phyloP scores from a whole-genome alignment of 2,888 invertebrate genomes.

The Diarsia dahlii region DNA sequence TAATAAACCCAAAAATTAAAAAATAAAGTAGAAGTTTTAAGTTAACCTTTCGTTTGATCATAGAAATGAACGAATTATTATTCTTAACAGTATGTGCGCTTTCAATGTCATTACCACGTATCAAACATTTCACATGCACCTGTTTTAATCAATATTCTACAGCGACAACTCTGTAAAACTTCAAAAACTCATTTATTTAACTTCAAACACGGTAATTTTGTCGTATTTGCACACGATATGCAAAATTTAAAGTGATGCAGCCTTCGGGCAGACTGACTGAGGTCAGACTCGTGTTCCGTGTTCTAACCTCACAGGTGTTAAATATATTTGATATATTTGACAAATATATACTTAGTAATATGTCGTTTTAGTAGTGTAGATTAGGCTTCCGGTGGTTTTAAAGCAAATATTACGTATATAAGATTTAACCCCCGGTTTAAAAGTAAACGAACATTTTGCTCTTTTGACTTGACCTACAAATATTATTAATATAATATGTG shows the following conservation, averaged over 20 bases:
- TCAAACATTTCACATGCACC: not conserved
- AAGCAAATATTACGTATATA: constrained; percentile 25
- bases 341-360: constrained; percentile 29
- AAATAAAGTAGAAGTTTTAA: too few relatives aligned
- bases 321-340: constrained; percentile 49
- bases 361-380: constrained; percentile 2
- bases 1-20: not conserved
- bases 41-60: too few relatives aligned
- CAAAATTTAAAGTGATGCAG: constrained; percentile 57
- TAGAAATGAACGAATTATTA: not conserved
- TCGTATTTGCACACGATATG: constrained; percentile 59
- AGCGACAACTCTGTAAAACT: not conserved
- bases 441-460: not conserved
- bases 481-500: too few relatives aligned
- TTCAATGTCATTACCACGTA: not conserved
- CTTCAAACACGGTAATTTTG: constrained; percentile 35
- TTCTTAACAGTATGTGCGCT: not conserved
- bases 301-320: constrained; percentile 58
- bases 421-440: not conserved
- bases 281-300: constrained; percentile 60
- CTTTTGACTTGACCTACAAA: not conserved
- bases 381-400: constrained; percentile 28
- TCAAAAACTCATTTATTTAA: constrained; percentile 33
- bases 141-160: constrained; percentile 5
- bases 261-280: constrained; percentile 56